A percentile compares a stretch with the other conserved stretches of the same genome.
Evolutionary conservation across 2,888 invertebrate genomes (phyloP).

Genomic region (Amblyjoppa proteus): DNA sequence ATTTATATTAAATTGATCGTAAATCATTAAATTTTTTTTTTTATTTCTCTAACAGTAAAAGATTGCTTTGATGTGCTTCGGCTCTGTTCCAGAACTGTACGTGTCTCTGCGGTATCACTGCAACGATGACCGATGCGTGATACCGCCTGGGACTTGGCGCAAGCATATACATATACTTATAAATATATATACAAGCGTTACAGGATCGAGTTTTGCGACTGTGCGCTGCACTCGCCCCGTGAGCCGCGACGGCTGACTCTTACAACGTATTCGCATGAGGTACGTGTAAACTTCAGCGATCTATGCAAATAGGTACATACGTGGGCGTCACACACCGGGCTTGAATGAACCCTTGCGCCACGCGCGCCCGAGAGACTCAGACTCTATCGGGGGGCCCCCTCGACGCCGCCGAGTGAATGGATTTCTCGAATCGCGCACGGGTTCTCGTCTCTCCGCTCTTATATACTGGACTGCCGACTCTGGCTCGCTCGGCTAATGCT

Average conservation of each 20-base stretch:
- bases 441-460: slow-evolving; percentile 18
- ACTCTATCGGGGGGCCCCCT: slow-evolving; percentile 5
- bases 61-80: background rate
- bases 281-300: slow-evolving; percentile 70
- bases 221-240: slow-evolving; percentile 53
- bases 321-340: slow-evolving; percentile 75
- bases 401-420: slow-evolving; percentile 74
- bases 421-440: slow-evolving; percentile 72
- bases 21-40: background rate
- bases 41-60: background rate
- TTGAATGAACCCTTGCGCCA: slow-evolving; percentile 80
- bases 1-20: background rate
- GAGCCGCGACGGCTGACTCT: slow-evolving; percentile 33
- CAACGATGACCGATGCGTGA: slow-evolving; percentile 8
- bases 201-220: slow-evolving; percentile 24
- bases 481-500: slow-evolving; percentile 40
- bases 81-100: background rate
- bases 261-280: slow-evolving; percentile 43
- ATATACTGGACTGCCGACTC: background rate
- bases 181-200: background rate
- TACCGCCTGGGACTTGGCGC: background rate
- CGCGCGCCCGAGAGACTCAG: slow-evolving; percentile 46
- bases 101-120: background rate
- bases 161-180: background rate
- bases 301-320: slow-evolving; percentile 77